A percentile compares a stretch with the other conserved stretches of the same genome.
These are phyloP conservation scores for Cichladusa arquata DNA, from an alignment of 2,113 vertebrate genomes.

Conservation along the genomic window DNA sequence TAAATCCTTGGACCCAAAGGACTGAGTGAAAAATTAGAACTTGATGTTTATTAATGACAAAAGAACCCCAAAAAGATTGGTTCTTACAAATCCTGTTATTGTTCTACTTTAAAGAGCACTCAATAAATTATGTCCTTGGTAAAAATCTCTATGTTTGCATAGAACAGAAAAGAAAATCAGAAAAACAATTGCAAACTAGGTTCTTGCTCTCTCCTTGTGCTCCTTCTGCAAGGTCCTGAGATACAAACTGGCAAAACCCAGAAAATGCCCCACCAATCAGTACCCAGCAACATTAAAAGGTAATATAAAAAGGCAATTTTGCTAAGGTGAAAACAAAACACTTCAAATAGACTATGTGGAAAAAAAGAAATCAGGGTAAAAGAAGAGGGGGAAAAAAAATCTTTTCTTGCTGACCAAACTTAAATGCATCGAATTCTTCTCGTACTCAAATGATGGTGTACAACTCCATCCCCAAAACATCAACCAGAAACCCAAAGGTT, in stretches of 20 bases:
- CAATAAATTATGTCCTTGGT: neutral
- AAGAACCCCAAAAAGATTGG: neutral
- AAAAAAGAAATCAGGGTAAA: neutral
- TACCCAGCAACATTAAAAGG: too few relatives aligned
- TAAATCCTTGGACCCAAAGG: neutral
- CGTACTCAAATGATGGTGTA: neutral
- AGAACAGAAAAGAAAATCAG: neutral
- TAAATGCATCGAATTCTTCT: neutral
- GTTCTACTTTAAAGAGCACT: neutral
- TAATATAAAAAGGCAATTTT: neutral
- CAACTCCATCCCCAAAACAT: neutral
- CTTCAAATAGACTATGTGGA: neutral
- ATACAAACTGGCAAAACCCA: neutral
- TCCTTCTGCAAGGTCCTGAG: neutral
- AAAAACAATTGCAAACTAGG: neutral
- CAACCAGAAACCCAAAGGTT: neutral
- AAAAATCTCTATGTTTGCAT: neutral
- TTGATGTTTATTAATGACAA: neutral
- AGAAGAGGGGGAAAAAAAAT: neutral
- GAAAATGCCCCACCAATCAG: accelerated
- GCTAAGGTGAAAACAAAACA: neutral
- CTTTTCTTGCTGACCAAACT: neutral
- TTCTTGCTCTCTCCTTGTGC: neutral
- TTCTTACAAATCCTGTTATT: neutral
- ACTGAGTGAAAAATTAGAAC: neutral